These are phyloP conservation scores for sheep (Ovis aries) DNA, from an alignment of 2,113 vertebrate species.

Conservation along the genomic window DNA sequence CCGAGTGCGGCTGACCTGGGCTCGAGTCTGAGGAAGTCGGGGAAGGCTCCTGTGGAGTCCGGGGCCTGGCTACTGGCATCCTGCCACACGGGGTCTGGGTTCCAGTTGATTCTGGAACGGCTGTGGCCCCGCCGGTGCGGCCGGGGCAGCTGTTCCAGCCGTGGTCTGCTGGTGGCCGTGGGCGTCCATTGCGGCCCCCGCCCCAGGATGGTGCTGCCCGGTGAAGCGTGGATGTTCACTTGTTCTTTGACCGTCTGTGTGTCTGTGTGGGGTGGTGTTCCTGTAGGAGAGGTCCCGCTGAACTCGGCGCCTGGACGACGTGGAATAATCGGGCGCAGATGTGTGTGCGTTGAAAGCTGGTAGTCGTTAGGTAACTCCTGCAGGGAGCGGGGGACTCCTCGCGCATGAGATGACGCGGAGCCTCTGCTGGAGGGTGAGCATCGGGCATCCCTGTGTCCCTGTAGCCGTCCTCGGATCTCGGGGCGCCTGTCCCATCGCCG, in stretches of 20 bases:
- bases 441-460: no score
- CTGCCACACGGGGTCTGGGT: no score
- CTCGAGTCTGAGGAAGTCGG: neutral
- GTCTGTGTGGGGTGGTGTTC: no score
- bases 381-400: fast-evolving
- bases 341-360: no score
- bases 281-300: fast-evolving
- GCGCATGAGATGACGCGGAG: fast-evolving
- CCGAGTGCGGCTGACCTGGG: neutral
- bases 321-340: fast-evolving
- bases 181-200: fast-evolving
- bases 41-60: neutral
- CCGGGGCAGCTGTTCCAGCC: fast-evolving
- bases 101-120: neutral
- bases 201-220: fast-evolving
- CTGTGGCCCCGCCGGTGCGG: fast-evolving
- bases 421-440: neutral
- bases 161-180: no score
- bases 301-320: neutral
- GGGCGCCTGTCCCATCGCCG: fast-evolving
- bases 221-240: no score
- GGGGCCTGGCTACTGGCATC: neutral
- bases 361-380: fast-evolving
- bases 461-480: fast-evolving
- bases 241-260: neutral